Conservation (phyloP, 2,113 vertebrate species). For the Fulmarus glacialis region DNA sequence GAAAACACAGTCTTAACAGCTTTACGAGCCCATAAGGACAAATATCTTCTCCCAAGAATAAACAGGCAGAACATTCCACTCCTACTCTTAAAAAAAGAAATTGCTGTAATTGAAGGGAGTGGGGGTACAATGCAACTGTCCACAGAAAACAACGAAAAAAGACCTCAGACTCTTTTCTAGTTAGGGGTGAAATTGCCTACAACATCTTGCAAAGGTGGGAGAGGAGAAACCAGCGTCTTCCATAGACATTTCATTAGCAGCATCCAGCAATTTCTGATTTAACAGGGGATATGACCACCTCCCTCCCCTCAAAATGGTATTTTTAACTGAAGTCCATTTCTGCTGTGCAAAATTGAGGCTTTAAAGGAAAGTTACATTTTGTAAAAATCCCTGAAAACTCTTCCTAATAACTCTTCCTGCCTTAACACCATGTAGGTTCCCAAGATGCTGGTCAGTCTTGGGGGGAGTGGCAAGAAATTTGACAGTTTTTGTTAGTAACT, state of each 20-base stretch:
- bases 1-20: conserved; percentile 15
- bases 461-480: background rate
- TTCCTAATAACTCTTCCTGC: background rate
- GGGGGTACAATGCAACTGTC: background rate
- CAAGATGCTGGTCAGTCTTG: background rate
- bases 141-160: background rate
- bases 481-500: background rate
- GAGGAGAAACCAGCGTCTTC: background rate
- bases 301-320: background rate
- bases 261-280: background rate
- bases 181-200: background rate
- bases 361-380: background rate
- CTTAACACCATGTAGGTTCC: background rate
- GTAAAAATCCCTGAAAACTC: background rate
- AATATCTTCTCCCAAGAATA: conserved; percentile 16
- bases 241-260: background rate
- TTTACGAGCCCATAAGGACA: conserved; percentile 42
- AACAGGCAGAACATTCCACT: conserved; percentile 30
- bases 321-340: background rate
- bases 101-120: background rate
- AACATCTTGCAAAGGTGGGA: background rate
- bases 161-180: background rate
- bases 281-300: background rate
- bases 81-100: background rate
- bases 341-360: background rate